Percentiles rank a stretch among this genome's conserved stretches.
These are phyloP conservation scores for Phocoena sinus DNA, from an alignment of 2,113 vertebrate species.

Conservation along the genomic window DNA sequence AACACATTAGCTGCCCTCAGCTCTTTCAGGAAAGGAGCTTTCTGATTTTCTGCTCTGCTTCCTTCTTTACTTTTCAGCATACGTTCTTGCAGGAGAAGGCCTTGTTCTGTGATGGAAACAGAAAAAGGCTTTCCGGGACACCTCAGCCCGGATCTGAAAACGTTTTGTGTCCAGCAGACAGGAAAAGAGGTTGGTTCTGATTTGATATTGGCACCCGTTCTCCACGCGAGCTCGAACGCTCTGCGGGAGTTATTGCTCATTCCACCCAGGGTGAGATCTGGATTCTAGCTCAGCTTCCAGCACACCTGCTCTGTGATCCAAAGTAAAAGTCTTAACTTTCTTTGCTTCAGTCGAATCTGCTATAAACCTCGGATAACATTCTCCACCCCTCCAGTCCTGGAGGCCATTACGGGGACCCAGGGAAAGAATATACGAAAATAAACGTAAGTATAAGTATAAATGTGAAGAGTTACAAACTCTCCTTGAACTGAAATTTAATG, in stretches of 20 bases:
- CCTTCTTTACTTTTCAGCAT: conserved; percentile 60
- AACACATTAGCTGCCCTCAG: background rate
- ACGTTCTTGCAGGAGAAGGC: background rate
- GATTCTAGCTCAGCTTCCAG: background rate
- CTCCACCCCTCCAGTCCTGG: too few species aligned
- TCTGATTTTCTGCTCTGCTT: conserved; percentile 57
- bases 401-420: background rate
- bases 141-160: background rate
- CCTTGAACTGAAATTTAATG: background rate
- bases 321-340: background rate
- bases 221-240: too few species aligned
- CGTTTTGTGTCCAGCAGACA: background rate
- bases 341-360: background rate
- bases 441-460: background rate
- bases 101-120: background rate
- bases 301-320: background rate
- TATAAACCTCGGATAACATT: background rate
- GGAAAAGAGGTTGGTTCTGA: background rate
- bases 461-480: background rate
- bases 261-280: background rate
- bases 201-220: background rate
- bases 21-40: background rate
- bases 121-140: conserved; percentile 17
- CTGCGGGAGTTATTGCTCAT: accelerated
- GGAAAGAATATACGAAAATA: background rate